Evolutionary conservation across 2,888 invertebrate species (phyloP).

Genomic region (Entomobrya proxima): DNA sequence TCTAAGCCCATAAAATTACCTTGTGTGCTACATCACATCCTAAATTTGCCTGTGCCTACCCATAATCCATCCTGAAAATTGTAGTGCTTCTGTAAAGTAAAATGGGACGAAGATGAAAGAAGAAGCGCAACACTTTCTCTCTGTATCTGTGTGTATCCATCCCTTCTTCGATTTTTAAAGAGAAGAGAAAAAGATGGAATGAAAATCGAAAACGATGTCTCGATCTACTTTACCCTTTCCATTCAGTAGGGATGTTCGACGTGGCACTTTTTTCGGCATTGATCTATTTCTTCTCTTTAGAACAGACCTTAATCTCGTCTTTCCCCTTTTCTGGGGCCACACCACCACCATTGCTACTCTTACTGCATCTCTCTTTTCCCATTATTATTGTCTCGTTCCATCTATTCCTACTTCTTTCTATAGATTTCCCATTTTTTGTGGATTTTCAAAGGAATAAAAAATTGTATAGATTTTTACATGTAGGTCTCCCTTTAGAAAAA

Average conservation of each 20-base stretch:
- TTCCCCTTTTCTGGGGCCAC: not conserved
- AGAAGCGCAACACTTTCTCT: not conserved
- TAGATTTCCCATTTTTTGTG: not conserved
- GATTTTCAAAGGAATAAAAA: not conserved
- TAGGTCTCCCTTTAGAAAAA: too few species aligned
- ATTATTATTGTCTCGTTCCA: constrained; percentile 17
- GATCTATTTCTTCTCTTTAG: constrained; percentile 27
- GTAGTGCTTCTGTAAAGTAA: not conserved
- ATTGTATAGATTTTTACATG: not conserved
- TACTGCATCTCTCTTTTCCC: not conserved
- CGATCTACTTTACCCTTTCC: not conserved
- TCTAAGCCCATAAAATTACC: not conserved
- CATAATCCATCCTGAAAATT: not conserved
- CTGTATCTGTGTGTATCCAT: not conserved
- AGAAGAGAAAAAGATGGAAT: not conserved
- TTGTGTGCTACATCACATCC: not conserved
- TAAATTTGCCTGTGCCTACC: not conserved
- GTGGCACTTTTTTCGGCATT: constrained; percentile 31
- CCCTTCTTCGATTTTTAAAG: too few species aligned
- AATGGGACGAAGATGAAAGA: not conserved
- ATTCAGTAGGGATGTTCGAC: not conserved
- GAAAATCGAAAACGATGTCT: constrained; percentile 18
- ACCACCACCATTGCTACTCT: not conserved
- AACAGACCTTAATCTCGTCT: constrained; percentile 23
- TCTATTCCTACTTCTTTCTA: not conserved